phyloP scores from a whole-genome alignment of 2,113 vertebrate genomes.

The Parotia lawesii region DNA sequence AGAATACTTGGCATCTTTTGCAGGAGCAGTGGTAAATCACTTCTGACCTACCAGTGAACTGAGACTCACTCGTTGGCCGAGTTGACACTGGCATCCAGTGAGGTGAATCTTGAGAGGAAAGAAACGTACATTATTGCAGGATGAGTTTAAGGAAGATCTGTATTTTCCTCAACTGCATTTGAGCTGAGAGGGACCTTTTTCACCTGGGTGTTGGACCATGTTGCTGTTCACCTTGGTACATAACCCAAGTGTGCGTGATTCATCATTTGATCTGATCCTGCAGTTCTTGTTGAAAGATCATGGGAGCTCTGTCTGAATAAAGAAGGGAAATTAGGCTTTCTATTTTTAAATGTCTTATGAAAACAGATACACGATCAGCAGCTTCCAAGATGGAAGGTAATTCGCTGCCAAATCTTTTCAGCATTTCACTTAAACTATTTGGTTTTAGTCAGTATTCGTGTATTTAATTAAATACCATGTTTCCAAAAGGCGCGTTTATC shows the following conservation, averaged over 20 bases:
- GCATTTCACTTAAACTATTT: neutral
- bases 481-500: neutral
- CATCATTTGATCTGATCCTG: neutral
- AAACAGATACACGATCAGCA: neutral
- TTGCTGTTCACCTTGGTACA: neutral
- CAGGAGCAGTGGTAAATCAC: neutral
- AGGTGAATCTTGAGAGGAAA: neutral
- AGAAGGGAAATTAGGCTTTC: conserved; percentile 8
- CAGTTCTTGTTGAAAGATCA: neutral
- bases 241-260: neutral
- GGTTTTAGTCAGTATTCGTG: neutral
- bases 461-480: conserved; percentile 38
- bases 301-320: neutral
- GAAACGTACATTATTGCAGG: neutral
- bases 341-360: conserved; percentile 32
- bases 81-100: neutral
- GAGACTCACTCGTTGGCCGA: fast-evolving
- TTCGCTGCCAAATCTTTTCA: neutral
- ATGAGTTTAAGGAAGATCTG: neutral
- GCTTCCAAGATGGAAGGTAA: conserved; percentile 30
- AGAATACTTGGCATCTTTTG: neutral
- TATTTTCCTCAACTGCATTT: neutral
- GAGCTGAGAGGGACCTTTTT: neutral
- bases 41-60: neutral
- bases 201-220: neutral